A percentile compares a stretch with the other conserved stretches of the same genome.
Conservation (phyloP, 2,888 invertebrate species). For the Uloborus plumipes region DNA sequence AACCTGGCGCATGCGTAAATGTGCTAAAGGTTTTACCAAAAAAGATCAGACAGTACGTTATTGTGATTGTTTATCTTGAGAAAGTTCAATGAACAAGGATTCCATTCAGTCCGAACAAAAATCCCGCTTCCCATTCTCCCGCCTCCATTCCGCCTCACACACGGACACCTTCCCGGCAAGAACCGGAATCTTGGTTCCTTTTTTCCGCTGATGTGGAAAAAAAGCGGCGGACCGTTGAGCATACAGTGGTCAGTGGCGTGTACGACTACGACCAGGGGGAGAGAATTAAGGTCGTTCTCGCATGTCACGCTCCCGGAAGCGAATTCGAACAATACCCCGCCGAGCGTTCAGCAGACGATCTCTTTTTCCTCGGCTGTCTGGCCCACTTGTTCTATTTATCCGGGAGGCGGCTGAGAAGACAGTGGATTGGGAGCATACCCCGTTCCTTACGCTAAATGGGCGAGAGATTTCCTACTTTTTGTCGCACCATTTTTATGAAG, state of each 20-base stretch:
- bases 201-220: background rate
- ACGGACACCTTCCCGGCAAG: background rate
- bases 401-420: background rate
- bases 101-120: background rate
- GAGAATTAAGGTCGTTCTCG: conserved; percentile 14
- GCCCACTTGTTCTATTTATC: background rate
- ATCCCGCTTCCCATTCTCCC: background rate
- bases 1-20: too few species aligned
- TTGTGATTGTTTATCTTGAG: too few species aligned
- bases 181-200: background rate
- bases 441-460: too few species aligned
- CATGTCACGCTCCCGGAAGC: conserved; percentile 31
- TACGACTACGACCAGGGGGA: background rate
- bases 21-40: too few species aligned
- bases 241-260: too few species aligned
- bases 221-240: background rate
- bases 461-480: too few species aligned
- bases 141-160: background rate
- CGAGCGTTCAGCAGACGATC: conserved; percentile 13
- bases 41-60: too few species aligned
- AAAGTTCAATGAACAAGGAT: too few species aligned
- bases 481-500: too few species aligned
- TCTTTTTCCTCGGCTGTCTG: background rate
- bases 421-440: background rate
- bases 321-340: conserved; percentile 27